A percentile compares a stretch with the other conserved stretches of the same genome.
Conservation (phyloP, 2,113 vertebrate genomes). For the Cyrtonyx montezumae region DNA sequence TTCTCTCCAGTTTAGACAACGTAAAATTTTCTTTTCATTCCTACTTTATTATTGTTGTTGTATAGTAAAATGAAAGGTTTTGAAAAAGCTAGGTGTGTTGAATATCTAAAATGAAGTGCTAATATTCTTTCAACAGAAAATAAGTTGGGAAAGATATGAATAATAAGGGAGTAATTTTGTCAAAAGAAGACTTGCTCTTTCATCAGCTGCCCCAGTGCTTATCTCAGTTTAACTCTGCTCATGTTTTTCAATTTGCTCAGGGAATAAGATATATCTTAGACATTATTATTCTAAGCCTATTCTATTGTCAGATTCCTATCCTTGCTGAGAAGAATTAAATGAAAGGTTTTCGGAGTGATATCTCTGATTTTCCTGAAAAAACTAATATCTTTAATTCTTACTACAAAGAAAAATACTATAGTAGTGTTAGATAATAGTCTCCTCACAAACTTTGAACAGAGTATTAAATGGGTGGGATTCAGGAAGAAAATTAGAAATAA, state of each 20-base stretch:
- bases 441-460: not conserved
- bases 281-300: not conserved
- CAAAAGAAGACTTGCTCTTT: not conserved
- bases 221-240: not conserved
- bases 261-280: not conserved
- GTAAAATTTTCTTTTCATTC: accelerated
- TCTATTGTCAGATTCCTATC: not conserved
- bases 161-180: not conserved
- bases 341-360: not conserved
- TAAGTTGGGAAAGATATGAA: not conserved
- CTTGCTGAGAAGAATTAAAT: not conserved
- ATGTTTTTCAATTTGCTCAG: not conserved
- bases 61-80: not conserved
- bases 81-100: not conserved
- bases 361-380: not conserved
- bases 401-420: not conserved
- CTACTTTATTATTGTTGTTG: not conserved
- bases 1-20: not conserved
- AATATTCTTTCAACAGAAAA: not conserved
- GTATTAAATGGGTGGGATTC: not conserved
- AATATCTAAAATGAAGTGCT: not conserved
- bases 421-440: not conserved
- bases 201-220: not conserved
- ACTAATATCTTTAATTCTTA: not conserved
- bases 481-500: not conserved